Evolutionary conservation across 2,888 invertebrate genomes (phyloP), one percentile per base, ranked within the genome.

Genomic region (Spatulosminthurus flaviceps): DNA sequence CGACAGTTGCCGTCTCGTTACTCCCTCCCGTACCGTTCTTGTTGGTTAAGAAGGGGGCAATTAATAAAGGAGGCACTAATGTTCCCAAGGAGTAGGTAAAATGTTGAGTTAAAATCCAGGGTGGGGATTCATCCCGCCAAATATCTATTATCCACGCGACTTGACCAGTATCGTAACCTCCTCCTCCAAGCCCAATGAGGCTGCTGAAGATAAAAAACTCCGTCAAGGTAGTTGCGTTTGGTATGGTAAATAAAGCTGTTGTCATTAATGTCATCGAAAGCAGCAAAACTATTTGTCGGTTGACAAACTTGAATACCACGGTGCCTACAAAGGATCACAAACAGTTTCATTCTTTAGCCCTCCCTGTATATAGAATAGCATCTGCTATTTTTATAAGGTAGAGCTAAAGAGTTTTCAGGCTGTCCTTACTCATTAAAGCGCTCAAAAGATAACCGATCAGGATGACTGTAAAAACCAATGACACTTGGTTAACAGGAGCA

Each of bases 81-180:
- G 81, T 81, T 7, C 83, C 83, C 0, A 81, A 21, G 28, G 80
- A 79, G 42, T 72, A 82, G 42, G 61, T 51, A 51, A 82, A 82
- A 72, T 83, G 83, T 41, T 83, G 82, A 11, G 78, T 79, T 67
- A 82, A 77, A 22, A 83, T 78, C 11, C 19, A 83, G 0, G 81
- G 81, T 0, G 75, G 79, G 0, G 81, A 70, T 24, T 78, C 66
- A 24, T 29, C n/a, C 28, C 81, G 77, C 83, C 82, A 82, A 22
- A 82, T 79, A 71, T 83, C 81, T 66, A 83, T 83, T 7, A 83
- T 77, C 83, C 83, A 83, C 0, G 80, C 82, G 29, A 83, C 74
- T 76, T 83, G 83, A 7, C 81, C 81, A 1, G 81, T 41, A 64
- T 82, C 83, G 60, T 81, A 82, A n/a, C 78, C 70, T 4, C 83